Evolutionary conservation across 2,888 invertebrate species (phyloP).

Genomic region (Heliconius ismenius): DNA sequence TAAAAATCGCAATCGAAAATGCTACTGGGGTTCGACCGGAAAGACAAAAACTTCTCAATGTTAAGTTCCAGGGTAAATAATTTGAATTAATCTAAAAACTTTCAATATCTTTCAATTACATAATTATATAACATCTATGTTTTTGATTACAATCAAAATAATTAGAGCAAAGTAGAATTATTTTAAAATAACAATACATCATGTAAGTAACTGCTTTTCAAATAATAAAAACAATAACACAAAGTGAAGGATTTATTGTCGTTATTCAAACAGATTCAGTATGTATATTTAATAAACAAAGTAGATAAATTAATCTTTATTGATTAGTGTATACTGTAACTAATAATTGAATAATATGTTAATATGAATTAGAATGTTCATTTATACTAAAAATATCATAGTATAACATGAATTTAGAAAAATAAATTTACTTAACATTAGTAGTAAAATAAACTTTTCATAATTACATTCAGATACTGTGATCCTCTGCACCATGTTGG

Average conservation of each 20-base stretch:
- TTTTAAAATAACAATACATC: background rate
- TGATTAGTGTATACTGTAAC: background rate
- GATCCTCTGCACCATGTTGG: too few species aligned
- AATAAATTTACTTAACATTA: too few species aligned
- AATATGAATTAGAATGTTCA: background rate
- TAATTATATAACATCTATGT: background rate
- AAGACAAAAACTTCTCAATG: conserved; percentile 95
- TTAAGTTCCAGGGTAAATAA: conserved; percentile 92
- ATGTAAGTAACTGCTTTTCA: background rate
- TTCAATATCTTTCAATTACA: background rate
- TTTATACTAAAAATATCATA: background rate
- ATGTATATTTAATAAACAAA: background rate
- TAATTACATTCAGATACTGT: too few species aligned
- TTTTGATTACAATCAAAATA: background rate
- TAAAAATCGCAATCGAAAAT: conserved; percentile 92
- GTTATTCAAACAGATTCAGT: background rate
- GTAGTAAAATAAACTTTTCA: too few species aligned
- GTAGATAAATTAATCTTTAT: background rate
- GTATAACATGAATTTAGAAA: too few species aligned
- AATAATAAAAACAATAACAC: conserved; percentile 2
- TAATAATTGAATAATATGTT: background rate
- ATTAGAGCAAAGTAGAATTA: background rate
- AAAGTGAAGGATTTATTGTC: background rate
- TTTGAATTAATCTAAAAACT: background rate
- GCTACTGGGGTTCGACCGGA: conserved; percentile 95